Percentiles rank a stretch among this genome's conserved stretches.
Evolutionary conservation across 2,113 vertebrate species (phyloP).

Genomic region (Boleophthalmus pectinirostris): DNA sequence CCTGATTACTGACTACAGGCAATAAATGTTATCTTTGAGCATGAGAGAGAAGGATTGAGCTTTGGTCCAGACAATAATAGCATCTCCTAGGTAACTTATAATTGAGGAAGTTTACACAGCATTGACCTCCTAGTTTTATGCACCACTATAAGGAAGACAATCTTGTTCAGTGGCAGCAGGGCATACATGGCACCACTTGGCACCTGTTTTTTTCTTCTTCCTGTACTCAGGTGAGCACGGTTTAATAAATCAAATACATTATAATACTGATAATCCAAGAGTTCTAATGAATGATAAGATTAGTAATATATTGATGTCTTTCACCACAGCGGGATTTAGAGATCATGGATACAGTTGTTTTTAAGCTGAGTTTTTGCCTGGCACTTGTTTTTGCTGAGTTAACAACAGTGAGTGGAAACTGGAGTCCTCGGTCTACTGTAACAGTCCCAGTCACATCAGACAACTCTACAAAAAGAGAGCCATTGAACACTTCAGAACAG

Average conservation of each 20-base stretch:
- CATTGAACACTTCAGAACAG: constrained; percentile 11
- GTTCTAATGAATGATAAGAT: not conserved
- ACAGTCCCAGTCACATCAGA: constrained; percentile 1
- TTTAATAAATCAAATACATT: not conserved
- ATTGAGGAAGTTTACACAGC: constrained; percentile 64
- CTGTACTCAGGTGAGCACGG: constrained; percentile 40
- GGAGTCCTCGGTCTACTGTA: not conserved
- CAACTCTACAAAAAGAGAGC: not conserved
- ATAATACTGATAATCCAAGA: not conserved
- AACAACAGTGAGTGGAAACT: not conserved
- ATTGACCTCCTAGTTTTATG: constrained; percentile 65
- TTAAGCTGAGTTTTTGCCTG: constrained; percentile 31
- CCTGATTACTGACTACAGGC: not conserved
- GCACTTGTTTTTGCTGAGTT: constrained; percentile 18
- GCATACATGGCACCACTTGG: constrained; percentile 23
- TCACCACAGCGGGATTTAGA: constrained; percentile 30
- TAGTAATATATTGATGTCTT: constrained; percentile 15
- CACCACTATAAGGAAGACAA: constrained; percentile 40
- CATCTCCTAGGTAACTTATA: constrained; percentile 58
- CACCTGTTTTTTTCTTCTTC: constrained; percentile 15
- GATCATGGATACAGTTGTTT: constrained; percentile 38
- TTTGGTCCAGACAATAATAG: constrained; percentile 37
- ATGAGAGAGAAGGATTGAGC: constrained; percentile 26
- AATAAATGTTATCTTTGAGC: constrained; percentile 12
- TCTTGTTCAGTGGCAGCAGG: constrained; percentile 15